Evolutionary conservation across 53 echinoderm and acorn worm genomes (phyloP), one percentile per base, ranked within the genome.

Genomic region (Pentamera pediparva): DNA sequence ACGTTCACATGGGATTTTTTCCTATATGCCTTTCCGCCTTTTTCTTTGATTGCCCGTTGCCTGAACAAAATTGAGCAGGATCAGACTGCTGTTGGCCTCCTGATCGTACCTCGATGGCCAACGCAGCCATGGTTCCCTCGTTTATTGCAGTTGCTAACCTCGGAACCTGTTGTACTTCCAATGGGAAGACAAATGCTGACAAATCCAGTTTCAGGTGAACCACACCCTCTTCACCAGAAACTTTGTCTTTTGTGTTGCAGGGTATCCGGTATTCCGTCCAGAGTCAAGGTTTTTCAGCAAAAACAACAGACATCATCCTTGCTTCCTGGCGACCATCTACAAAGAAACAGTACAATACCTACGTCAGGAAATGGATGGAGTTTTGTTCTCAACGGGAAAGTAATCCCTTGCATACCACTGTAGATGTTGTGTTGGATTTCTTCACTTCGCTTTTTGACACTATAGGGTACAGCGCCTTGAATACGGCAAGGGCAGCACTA

Each of bases 271-370:
- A 37, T 55, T 75, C 59, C 34, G 78, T 82, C 37, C 55, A 69
- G 48, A 43, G 72, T 51, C 56, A 35, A 76, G 78, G 81, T 22
- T 39, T 88, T 33, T 69, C 80, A 71, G 36, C 30, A 39, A 36
- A 56, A 53, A 57, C 80, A 8, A 31, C 78, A 40, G 45, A 77
- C 49, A 74, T 87, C 33, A 83, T 88, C 35, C 48, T 75, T 50
- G 75, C 88, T 39, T 75, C 83, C n/a, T 84, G 88, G 88, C 11
- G 69, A 35, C 21, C 12, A 49, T 32, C 53, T 39, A 88, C 88
- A 31, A 79, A 76, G 35, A 65, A 70, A 61, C 89, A 89, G 38
- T 89, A 89, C 57, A 39, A 80, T 31, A 49, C 62, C 15, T 81
- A 89, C 72, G 57, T 72, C 22, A 76, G 40, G 41, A 57, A 71